These are phyloP conservation scores for Bryconaethiops microstoma DNA, from an alignment of 2,797 vertebrate genomes.

Conservation along the genomic window DNA sequence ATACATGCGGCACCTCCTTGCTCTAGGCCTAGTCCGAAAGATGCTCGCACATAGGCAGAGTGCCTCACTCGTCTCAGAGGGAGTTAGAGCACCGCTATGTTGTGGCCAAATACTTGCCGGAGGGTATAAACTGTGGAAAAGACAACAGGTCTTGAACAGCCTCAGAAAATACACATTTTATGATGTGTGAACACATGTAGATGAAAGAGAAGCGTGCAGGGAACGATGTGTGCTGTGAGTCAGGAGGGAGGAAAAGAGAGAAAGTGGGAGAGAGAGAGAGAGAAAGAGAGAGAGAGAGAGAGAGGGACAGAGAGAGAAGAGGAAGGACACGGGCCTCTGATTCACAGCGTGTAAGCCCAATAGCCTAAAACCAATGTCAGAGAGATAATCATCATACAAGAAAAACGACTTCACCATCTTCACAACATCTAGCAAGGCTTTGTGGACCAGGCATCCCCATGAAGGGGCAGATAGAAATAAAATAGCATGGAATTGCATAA, in stretches of 20 bases:
- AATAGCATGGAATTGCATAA: neutral
- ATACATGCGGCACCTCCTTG: slow-evolving; percentile 65
- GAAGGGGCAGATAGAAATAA: neutral
- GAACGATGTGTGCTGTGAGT: slow-evolving; percentile 1
- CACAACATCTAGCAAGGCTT: neutral
- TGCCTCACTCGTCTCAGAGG: slow-evolving; percentile 30
- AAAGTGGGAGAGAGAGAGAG: neutral
- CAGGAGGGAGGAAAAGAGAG: neutral
- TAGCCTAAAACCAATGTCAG: slow-evolving; percentile 54
- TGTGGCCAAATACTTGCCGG: slow-evolving; percentile 24
- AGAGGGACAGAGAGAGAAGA: neutral
- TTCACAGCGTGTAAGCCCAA: slow-evolving; percentile 42
- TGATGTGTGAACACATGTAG: neutral
- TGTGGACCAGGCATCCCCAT: neutral
- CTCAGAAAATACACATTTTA: slow-evolving; percentile 5
- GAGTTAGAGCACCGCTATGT: slow-evolving; percentile 9
- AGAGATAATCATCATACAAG: slow-evolving; percentile 49
- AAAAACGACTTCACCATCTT: slow-evolving; percentile 43
- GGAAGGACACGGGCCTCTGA: slow-evolving; percentile 31
- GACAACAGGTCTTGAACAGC: neutral
- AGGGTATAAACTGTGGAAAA: neutral
- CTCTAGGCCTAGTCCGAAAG: slow-evolving; percentile 41
- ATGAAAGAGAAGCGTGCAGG: neutral
- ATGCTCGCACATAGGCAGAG: slow-evolving; percentile 39
- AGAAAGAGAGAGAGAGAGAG: neutral